Percentiles rank a stretch among this genome's conserved stretches.
phyloP scores from a whole-genome alignment of 2,888 invertebrate genomes.

The Saturnia japonica region DNA sequence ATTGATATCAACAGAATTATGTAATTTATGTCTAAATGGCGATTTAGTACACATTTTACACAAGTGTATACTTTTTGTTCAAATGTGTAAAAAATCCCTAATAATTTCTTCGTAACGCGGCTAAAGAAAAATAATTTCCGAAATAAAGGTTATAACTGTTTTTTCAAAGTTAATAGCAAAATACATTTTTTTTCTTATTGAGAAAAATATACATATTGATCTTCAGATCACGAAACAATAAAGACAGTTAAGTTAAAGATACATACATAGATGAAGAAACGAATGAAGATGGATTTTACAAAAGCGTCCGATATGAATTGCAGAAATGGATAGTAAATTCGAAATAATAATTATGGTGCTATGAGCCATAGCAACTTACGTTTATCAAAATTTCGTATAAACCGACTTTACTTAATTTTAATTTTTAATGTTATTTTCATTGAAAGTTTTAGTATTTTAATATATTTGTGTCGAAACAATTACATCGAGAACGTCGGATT shows the following conservation, averaged over 20 bases:
- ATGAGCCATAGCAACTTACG: neutral
- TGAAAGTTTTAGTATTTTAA: too few species aligned
- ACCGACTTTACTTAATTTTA: too few species aligned
- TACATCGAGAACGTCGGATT: neutral
- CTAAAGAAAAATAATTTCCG: too few species aligned
- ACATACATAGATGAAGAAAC: neutral
- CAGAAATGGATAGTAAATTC: neutral
- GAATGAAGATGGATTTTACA: neutral
- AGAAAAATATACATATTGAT: neutral
- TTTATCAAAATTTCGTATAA: neutral
- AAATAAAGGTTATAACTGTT: too few species aligned
- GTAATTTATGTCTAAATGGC: too few species aligned
- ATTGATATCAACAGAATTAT: too few species aligned
- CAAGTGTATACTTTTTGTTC: too few species aligned
- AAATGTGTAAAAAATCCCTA: too few species aligned
- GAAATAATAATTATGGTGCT: neutral
- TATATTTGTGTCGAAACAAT: neutral
- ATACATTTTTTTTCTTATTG: neutral
- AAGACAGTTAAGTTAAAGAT: neutral
- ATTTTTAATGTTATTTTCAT: too few species aligned
- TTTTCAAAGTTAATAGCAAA: neutral
- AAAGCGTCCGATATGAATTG: neutral
- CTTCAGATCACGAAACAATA: constrained; percentile 5
- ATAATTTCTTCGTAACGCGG: too few species aligned
- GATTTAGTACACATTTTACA: too few species aligned